Conservation (phyloP, 2,113 vertebrate genomes). For the Myotis davidii region DNA sequence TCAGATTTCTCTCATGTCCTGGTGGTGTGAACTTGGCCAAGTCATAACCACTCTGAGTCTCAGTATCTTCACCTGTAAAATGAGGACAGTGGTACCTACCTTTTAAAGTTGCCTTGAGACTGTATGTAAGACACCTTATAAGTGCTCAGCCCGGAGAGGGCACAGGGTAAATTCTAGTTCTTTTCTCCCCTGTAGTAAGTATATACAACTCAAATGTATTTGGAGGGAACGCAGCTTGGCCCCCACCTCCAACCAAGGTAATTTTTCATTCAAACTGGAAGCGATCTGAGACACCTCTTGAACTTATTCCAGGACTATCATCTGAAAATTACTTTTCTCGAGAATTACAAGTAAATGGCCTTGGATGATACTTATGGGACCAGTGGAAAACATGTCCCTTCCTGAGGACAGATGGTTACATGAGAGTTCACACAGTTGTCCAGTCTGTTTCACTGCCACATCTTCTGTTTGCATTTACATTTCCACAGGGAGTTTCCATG, state of each 20-base stretch:
- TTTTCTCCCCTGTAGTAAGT: background rate
- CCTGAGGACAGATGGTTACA: background rate
- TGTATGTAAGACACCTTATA: background rate
- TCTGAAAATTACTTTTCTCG: constrained; percentile 28
- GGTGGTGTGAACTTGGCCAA: background rate
- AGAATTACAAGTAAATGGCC: background rate
- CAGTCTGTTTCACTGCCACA: background rate
- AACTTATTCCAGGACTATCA: background rate
- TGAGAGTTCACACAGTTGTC: background rate
- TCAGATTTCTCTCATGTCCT: background rate
- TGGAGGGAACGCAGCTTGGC: background rate
- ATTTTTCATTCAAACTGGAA: background rate
- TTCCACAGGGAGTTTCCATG: background rate
- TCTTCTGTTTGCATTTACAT: background rate
- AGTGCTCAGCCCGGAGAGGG: background rate
- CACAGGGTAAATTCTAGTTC: background rate
- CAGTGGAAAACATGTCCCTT: background rate
- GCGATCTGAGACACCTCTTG: background rate
- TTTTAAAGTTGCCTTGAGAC: constrained; percentile 26
- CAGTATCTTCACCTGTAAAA: constrained; percentile 15
- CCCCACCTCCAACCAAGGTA: background rate
- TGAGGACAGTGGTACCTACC: background rate
- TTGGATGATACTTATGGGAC: background rate
- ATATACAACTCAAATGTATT: background rate
- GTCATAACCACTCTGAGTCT: background rate